Conservation (phyloP, 2,797 vertebrate genomes). For the Poecilia velifera region DNA sequence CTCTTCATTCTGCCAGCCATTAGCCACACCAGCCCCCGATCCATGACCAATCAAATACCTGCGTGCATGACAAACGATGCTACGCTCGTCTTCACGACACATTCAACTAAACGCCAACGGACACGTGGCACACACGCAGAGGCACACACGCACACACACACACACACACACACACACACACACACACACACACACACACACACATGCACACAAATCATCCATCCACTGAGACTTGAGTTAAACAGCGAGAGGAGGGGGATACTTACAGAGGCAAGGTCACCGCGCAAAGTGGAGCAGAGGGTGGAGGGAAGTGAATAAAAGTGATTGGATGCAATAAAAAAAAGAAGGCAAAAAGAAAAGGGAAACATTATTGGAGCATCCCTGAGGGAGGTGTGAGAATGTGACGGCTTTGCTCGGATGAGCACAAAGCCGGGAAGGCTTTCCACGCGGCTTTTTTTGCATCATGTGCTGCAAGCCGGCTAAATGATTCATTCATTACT, state of each 20-base stretch:
- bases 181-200: constrained; percentile 3
- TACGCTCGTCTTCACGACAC: constrained; percentile 30
- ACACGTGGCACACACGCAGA: constrained; percentile 12
- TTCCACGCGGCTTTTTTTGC: constrained; percentile 13
- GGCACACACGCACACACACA: constrained; percentile 1
- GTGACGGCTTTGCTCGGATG: constrained; percentile 47
- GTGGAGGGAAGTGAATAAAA: constrained; percentile 73
- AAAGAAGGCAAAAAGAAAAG: constrained; percentile 71
- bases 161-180: constrained; percentile 2
- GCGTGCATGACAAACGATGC: constrained; percentile 57
- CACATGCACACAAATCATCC: constrained; percentile 2
- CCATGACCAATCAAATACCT: constrained; percentile 62
- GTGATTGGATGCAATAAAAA: constrained; percentile 73
- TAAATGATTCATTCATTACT: constrained; percentile 65
- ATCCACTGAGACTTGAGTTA: constrained; percentile 38
- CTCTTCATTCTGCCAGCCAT: constrained; percentile 60
- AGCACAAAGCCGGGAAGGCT: constrained; percentile 1
- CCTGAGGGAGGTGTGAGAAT: constrained; percentile 41
- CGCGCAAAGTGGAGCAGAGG: constrained; percentile 71
- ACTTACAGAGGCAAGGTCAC: constrained; percentile 79
- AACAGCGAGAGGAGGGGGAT: constrained; percentile 65
- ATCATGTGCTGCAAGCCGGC: constrained; percentile 45
- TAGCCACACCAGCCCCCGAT: constrained; percentile 55
- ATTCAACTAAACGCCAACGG: background rate
- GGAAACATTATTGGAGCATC: constrained; percentile 68